Evolutionary conservation across 2,797 vertebrate genomes (phyloP).

Genomic region (Serranus cabrilla): DNA sequence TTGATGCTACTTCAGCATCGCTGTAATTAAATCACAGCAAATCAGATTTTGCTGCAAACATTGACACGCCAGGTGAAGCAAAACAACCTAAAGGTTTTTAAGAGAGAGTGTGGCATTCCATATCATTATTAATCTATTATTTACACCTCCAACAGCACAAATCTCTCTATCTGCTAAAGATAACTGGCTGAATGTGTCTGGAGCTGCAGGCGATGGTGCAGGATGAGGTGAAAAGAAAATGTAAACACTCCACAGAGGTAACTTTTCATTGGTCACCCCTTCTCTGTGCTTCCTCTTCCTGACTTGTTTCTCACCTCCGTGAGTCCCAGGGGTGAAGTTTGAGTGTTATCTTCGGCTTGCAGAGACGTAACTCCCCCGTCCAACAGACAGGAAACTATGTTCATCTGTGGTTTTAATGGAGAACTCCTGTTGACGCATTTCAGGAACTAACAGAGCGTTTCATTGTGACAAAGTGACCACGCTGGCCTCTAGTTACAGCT

Average conservation of each 20-base stretch:
- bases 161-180: constrained; percentile 9
- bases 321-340: constrained; percentile 56
- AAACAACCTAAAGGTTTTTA: constrained; percentile 14
- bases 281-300: constrained; percentile 78
- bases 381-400: constrained; percentile 70
- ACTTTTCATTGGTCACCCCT: constrained; percentile 39
- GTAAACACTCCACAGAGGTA: constrained; percentile 52
- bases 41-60: constrained; percentile 25
- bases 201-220: constrained; percentile 14
- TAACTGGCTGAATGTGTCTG: constrained; percentile 18
- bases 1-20: constrained; percentile 46
- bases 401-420: constrained; percentile 41
- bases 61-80: constrained; percentile 16
- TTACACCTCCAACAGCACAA: background rate
- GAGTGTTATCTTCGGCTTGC: constrained; percentile 78
- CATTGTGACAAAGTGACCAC: constrained; percentile 21
- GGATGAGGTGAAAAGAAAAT: constrained; percentile 61
- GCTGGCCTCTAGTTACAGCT: constrained; percentile 34
- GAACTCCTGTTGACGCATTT: constrained; percentile 35
- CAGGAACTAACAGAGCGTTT: constrained; percentile 60
- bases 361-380: constrained; percentile 55
- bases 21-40: constrained; percentile 51
- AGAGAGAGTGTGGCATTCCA: constrained; percentile 1
- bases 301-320: constrained; percentile 55
- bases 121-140: constrained; percentile 4